phyloP scores from a whole-genome alignment of 2,888 invertebrate genomes.

The Bugula neritina region DNA sequence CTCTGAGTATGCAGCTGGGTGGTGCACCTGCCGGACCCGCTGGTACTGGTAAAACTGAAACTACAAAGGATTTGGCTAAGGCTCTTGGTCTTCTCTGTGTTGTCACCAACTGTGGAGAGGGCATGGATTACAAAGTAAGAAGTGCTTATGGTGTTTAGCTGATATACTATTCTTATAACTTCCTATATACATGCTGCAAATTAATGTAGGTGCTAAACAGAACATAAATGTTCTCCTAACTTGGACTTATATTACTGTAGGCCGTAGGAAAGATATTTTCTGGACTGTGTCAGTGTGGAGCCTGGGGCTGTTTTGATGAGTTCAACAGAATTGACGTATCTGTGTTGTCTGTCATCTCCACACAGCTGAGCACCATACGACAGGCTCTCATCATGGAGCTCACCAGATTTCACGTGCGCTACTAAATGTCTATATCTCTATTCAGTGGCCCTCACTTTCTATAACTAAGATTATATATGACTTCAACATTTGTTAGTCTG shows the following conservation, averaged over 20 bases:
- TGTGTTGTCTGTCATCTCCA: constrained; percentile 84
- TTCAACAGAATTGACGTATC: constrained; percentile 89
- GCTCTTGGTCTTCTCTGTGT: constrained; percentile 61
- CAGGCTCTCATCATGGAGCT: constrained; percentile 72
- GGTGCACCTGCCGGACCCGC: constrained; percentile 71
- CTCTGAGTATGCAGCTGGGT: constrained; percentile 81
- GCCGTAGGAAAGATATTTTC: constrained; percentile 61
- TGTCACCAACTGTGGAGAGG: constrained; percentile 80
- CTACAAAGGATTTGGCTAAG: constrained; percentile 83
- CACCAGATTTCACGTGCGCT: constrained; percentile 66
- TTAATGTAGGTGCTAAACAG: too few relatives aligned
- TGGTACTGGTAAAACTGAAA: constrained; percentile 81
- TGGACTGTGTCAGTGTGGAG: constrained; percentile 77
- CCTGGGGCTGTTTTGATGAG: constrained; percentile 94
- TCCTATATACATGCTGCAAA: too few relatives aligned
- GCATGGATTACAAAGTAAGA: constrained; percentile 68
- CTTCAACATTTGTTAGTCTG: too few relatives aligned
- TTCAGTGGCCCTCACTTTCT: too few relatives aligned
- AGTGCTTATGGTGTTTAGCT: too few relatives aligned
- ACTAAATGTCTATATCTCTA: not conserved
- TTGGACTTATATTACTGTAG: too few relatives aligned
- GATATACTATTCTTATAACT: too few relatives aligned
- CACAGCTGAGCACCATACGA: constrained; percentile 81
- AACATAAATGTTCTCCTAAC: too few relatives aligned
- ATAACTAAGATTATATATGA: too few relatives aligned